Evolutionary conservation across 1,140 invertebrate species (phyloP).

Genomic region (Atta cephalotes): DNA sequence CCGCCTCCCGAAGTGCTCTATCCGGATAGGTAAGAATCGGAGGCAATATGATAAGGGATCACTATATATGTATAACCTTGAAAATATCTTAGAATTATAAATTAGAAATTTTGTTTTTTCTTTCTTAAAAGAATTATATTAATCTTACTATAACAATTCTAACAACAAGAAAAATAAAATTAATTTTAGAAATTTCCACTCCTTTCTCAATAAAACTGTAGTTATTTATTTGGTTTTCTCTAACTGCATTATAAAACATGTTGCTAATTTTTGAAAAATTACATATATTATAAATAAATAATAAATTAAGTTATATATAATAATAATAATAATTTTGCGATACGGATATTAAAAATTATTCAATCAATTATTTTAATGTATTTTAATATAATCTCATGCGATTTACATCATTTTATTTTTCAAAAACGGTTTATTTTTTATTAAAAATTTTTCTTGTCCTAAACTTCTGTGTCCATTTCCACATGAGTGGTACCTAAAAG

Average conservation of each 20-base stretch:
- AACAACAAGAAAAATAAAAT: not conserved
- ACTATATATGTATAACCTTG: not conserved
- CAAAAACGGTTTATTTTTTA: not conserved
- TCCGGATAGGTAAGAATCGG: constrained; percentile 76
- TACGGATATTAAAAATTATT: not conserved
- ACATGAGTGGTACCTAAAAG: not conserved
- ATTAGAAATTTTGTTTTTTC: no score
- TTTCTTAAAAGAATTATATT: no score
- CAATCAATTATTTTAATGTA: not conserved
- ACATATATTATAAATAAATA: no score
- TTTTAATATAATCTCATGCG: not conserved
- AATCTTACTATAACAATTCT: no score
- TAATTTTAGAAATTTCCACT: not conserved
- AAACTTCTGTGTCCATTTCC: not conserved
- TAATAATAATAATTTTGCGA: not conserved
- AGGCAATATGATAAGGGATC: not conserved
- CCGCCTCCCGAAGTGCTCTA: constrained; percentile 87
- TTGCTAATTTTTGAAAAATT: no score
- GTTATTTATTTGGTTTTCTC: not conserved
- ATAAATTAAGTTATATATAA: not conserved
- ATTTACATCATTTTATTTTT: not conserved
- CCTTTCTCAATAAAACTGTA: not conserved
- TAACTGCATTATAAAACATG: not conserved
- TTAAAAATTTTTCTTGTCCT: not conserved
- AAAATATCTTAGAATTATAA: not conserved